Conservation (phyloP, 1,140 invertebrate genomes). For the Antheraea mylitta region DNA sequence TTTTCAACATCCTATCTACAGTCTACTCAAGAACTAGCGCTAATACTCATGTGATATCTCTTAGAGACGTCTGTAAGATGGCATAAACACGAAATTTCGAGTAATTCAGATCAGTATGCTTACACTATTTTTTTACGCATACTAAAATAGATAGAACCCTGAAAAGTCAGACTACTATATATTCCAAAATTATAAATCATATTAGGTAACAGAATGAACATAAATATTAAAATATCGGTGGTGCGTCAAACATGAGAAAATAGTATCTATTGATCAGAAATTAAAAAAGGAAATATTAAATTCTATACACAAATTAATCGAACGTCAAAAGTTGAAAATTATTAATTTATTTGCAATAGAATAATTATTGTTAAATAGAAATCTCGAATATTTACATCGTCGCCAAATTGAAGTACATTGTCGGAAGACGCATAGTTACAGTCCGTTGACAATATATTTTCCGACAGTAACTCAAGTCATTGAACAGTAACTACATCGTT, state of each 20-base stretch:
- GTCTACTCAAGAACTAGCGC: neutral
- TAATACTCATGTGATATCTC: neutral
- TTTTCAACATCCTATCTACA: neutral
- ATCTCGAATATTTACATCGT: neutral
- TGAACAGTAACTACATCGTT: neutral
- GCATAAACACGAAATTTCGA: slow-evolving; percentile 9
- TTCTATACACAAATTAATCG: no score
- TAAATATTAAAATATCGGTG: slow-evolving; percentile 1
- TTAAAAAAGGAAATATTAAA: neutral
- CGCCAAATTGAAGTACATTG: no score
- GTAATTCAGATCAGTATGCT: neutral
- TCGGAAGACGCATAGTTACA: no score
- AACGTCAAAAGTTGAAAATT: no score
- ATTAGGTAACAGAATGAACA: neutral
- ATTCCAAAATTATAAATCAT: slow-evolving; percentile 26
- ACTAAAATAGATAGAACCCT: slow-evolving; percentile 39
- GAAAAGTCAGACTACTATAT: slow-evolving; percentile 44
- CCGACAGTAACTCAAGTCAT: no score
- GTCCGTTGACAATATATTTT: no score
- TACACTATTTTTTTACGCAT: slow-evolving; percentile 26
- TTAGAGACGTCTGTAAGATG: neutral
- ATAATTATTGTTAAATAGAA: no score
- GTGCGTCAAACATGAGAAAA: neutral
- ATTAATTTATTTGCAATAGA: no score
- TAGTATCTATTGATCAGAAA: neutral